These are phyloP conservation scores for Dicentrarchus labrax DNA, from an alignment of 2,113 vertebrate species.

Conservation along the genomic window DNA sequence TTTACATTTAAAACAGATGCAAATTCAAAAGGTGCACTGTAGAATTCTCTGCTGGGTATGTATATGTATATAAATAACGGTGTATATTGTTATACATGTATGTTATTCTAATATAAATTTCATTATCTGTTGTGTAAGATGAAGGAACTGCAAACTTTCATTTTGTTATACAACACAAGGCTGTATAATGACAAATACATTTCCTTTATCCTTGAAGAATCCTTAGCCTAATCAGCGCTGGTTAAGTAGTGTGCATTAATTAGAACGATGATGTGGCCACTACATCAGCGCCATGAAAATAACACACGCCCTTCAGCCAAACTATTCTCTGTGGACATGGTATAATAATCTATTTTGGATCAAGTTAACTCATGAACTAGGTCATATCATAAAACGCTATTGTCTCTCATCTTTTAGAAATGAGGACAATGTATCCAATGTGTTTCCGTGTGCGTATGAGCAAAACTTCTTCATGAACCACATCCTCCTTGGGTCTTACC, in stretches of 20 bases:
- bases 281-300: constrained; percentile 22
- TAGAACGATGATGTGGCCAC: no score
- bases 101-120: no score
- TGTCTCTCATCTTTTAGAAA: constrained; percentile 29
- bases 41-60: no score
- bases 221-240: neutral
- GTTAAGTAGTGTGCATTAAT: constrained; percentile 10
- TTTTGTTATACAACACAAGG: no score
- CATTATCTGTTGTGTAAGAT: no score
- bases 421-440: neutral
- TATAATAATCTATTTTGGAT: constrained; percentile 50
- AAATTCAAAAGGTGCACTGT: no score
- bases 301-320: neutral
- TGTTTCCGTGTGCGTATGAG: neutral
- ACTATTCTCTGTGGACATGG: constrained; percentile 57
- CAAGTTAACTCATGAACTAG: constrained; percentile 39
- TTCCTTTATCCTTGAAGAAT: no score
- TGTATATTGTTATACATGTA: no score
- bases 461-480: neutral
- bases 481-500: constrained; percentile 79
- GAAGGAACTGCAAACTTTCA: no score
- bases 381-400: constrained; percentile 13
- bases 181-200: no score
- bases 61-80: no score
- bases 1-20: no score